Percentiles rank a stretch among this genome's conserved stretches.
Conservation (phyloP, 2,113 vertebrate genomes). For the Irena cyanogastra region DNA sequence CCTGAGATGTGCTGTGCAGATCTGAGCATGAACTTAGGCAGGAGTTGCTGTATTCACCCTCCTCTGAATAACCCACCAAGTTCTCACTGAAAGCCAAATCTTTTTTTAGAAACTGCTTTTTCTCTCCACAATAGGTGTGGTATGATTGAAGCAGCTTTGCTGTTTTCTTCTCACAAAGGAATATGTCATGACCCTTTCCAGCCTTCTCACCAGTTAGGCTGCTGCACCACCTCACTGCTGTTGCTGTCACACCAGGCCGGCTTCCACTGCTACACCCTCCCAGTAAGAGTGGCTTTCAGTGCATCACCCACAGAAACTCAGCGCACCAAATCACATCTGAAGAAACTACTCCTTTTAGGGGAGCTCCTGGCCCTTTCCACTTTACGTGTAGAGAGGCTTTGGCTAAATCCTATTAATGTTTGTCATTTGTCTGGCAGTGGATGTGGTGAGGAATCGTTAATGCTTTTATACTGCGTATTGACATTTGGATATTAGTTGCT, state of each 20-base stretch:
- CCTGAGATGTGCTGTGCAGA: neutral
- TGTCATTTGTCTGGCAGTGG: neutral
- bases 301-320: neutral
- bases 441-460: neutral
- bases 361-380: neutral
- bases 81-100: neutral
- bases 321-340: neutral
- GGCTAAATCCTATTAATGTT: neutral
- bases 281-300: neutral
- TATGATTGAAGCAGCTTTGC: neutral
- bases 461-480: neutral
- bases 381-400: neutral
- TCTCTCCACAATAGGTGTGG: neutral
- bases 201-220: neutral
- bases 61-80: neutral
- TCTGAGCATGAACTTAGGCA: neutral
- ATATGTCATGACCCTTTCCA: neutral
- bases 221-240: neutral
- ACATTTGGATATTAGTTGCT: neutral
- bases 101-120: constrained; percentile 18
- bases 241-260: neutral
- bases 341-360: neutral
- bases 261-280: accelerated
- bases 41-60: neutral
- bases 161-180: neutral